A percentile compares a stretch with the other conserved stretches of the same genome.
Evolutionary conservation across 2,797 vertebrate species (phyloP).

Genomic region (Denticeps clupeoides): DNA sequence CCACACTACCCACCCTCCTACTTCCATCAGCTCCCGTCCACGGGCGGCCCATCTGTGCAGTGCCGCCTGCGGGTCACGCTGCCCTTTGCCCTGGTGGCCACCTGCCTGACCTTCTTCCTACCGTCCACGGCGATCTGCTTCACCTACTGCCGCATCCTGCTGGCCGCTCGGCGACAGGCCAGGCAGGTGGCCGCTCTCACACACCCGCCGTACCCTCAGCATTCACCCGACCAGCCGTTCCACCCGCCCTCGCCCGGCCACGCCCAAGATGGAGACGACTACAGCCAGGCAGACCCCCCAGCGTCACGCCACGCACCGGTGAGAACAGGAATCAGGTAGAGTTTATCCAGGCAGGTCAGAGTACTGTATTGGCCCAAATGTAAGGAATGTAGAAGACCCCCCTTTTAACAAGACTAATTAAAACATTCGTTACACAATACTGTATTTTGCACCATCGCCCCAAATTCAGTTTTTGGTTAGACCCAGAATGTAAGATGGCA

Average conservation of each 20-base stretch:
- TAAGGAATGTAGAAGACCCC: too few species aligned
- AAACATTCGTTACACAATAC: too few species aligned
- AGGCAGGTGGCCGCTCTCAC: conserved; percentile 80
- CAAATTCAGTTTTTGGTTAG: too few species aligned
- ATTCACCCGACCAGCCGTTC: conserved; percentile 53
- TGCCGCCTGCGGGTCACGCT: conserved; percentile 82
- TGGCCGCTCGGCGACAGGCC: conserved; percentile 80
- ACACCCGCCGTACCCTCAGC: conserved; percentile 58
- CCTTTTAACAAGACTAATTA: too few species aligned
- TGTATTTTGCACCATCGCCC: too few species aligned
- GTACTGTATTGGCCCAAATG: too few species aligned
- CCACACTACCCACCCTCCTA: conserved; percentile 48
- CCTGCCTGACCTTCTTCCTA: conserved; percentile 90
- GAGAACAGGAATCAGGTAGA: too few species aligned
- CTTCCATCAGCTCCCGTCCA: conserved; percentile 41
- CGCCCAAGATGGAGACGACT: conserved; percentile 48
- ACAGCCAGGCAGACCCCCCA: conserved; percentile 52
- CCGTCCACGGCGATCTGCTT: conserved; percentile 89
- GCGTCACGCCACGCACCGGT: conserved; percentile 49
- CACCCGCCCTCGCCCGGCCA: conserved; percentile 48
- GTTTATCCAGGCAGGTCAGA: too few species aligned
- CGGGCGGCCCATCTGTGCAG: conserved; percentile 54
- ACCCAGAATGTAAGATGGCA: too few species aligned
- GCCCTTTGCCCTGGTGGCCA: conserved; percentile 85
- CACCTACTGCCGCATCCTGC: conserved; percentile 90